A percentile compares a stretch with the other conserved stretches of the same genome.
Evolutionary conservation across 2,797 vertebrate species (phyloP).

Genomic region (Chromis chromis): DNA sequence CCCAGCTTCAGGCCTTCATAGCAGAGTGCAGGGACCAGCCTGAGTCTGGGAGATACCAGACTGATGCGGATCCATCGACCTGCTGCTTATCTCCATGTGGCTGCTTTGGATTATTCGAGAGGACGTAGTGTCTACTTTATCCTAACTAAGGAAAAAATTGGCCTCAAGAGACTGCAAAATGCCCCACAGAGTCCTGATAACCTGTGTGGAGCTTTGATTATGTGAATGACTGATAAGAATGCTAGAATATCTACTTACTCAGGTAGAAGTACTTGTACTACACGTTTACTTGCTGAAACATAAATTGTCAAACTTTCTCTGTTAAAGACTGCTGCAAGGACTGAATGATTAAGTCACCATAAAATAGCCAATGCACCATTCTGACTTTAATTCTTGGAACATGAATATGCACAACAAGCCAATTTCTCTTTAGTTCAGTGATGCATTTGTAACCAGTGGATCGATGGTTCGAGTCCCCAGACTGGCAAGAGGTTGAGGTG

Average conservation of each 20-base stretch:
- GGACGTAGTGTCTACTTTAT: background rate
- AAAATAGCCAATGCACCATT: background rate
- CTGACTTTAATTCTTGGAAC: background rate
- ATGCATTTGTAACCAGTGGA: background rate
- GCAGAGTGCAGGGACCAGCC: constrained; percentile 90
- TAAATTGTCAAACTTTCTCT: background rate
- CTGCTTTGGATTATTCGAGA: constrained; percentile 73
- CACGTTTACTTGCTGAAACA: constrained; percentile 15
- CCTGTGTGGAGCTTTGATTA: constrained; percentile 4
- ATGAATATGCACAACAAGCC: background rate
- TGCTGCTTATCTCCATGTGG: constrained; percentile 62
- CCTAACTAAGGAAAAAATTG: background rate
- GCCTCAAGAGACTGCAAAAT: constrained; percentile 8
- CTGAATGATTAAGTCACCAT: background rate
- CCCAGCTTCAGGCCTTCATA: constrained; percentile 89
- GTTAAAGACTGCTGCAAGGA: background rate
- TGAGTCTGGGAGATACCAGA: constrained; percentile 87
- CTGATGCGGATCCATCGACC: constrained; percentile 75
- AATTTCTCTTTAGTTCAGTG: background rate
- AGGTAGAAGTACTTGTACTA: background rate
- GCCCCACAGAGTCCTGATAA: background rate
- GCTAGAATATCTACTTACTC: background rate
- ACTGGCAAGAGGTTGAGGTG: too few species aligned
- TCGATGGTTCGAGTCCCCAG: too few species aligned
- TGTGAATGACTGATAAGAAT: background rate